Evolutionary conservation across 1,140 invertebrate genomes (phyloP).

Genomic region (Hestina assimilis): DNA sequence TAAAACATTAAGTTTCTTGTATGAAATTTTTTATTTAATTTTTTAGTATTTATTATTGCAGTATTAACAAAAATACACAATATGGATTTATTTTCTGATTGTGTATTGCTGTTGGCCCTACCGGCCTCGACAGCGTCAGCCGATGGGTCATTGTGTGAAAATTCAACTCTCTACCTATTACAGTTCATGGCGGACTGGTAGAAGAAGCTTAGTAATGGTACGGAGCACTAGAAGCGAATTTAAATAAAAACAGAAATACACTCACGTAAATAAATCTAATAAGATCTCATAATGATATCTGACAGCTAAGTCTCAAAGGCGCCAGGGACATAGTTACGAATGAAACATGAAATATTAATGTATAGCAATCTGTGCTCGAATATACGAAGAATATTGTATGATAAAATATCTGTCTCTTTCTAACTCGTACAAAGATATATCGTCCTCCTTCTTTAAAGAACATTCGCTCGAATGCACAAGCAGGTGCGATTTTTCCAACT

Average conservation of each 20-base stretch:
- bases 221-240: too few relatives aligned
- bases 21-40: too few relatives aligned
- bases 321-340: background rate
- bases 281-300: background rate
- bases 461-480: slow-evolving; percentile 5
- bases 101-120: too few relatives aligned
- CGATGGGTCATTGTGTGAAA: too few relatives aligned
- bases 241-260: background rate
- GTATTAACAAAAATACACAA: too few relatives aligned
- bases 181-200: too few relatives aligned
- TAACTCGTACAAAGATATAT: background rate
- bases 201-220: too few relatives aligned
- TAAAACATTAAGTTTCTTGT: too few relatives aligned
- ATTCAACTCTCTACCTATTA: too few relatives aligned
- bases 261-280: background rate
- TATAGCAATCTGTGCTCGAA: background rate
- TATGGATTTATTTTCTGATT: too few relatives aligned
- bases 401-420: background rate
- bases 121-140: too few relatives aligned
- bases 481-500: slow-evolving; percentile 21
- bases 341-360: slow-evolving; percentile 1
- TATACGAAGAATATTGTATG: background rate
- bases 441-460: slow-evolving; percentile 5
- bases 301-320: background rate
- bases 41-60: too few relatives aligned